Evolutionary conservation across 2,888 invertebrate species (phyloP), one percentile per base, ranked within the genome.

Genomic region (Phragmatobia fuliginosa): DNA sequence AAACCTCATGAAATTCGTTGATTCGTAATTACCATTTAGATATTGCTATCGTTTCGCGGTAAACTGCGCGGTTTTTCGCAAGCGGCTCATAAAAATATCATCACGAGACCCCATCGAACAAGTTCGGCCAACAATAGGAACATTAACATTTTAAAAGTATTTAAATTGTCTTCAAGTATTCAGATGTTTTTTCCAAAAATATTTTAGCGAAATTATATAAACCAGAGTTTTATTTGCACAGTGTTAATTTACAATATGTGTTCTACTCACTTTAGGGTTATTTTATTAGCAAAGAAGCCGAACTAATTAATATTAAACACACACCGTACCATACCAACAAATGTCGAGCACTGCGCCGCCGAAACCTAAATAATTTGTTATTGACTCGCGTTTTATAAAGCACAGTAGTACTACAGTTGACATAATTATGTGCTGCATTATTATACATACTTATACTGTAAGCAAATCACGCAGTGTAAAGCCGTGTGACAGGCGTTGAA

Each of bases 41-140:
- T 77, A 73, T 67, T 41, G 70, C 71, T 75, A 73, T 79, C 77
- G 83, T 75, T 72, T 79, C 77, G 83, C 78, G 79, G 83, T 49
- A 33, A 80, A 59, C 71, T 36, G 64, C 68, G 63, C 25, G 64
- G 59, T 63, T 70, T 58, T 74, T 72, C 62, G 70, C 74, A 73
- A 75, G 71, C 61, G 21, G 69, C 65, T 66, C 64, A 77, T 79
- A 75, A 81, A 80, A 77, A 77, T 73, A 76, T 49, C 36, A 71
- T 72, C 72, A 71, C 80, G 83, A 60, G 81, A 80, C 45, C 63
- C 66, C 58, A 25, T 62, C 61, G 66, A 75, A 80, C 79, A 72
- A 75, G 68, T 60, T 68, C 63, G 38, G 56, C 18, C 58, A 80
- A 77, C 77, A 80, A 80, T 80, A 66, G 62, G 38, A 38, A 56